These are phyloP conservation scores for Astatoreochromis straeleni DNA, from an alignment of 2,113 vertebrate genomes.

Conservation along the genomic window DNA sequence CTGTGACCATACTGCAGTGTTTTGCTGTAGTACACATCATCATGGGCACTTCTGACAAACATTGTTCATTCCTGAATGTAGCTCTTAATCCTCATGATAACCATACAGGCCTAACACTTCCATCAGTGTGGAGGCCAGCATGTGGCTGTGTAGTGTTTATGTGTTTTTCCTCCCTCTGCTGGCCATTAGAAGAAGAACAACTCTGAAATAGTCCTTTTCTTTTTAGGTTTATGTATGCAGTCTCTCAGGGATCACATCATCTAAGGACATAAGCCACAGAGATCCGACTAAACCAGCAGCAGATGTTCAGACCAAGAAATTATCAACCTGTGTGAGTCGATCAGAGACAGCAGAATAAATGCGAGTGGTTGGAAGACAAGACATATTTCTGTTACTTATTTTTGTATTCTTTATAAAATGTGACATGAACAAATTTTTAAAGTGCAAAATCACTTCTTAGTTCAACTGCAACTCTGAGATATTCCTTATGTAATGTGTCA, in stretches of 20 bases:
- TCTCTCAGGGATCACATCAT: background rate
- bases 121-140: background rate
- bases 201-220: background rate
- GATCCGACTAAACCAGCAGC: background rate
- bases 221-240: background rate
- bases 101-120: background rate
- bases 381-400: background rate
- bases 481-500: background rate
- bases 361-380: background rate
- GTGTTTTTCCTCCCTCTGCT: slow-evolving; percentile 19
- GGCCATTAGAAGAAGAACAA: background rate
- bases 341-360: background rate
- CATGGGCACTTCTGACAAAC: background rate
- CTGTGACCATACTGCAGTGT: slow-evolving; percentile 12
- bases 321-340: background rate
- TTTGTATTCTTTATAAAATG: background rate
- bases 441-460: background rate
- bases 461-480: background rate
- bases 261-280: background rate
- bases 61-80: background rate
- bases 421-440: background rate
- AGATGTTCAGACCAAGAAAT: background rate
- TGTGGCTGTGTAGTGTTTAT: background rate
- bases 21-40: background rate
- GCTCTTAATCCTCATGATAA: background rate